These are phyloP conservation scores for Plodia interpunctella DNA, from an alignment of 1,140 invertebrate species.

Conservation along the genomic window DNA sequence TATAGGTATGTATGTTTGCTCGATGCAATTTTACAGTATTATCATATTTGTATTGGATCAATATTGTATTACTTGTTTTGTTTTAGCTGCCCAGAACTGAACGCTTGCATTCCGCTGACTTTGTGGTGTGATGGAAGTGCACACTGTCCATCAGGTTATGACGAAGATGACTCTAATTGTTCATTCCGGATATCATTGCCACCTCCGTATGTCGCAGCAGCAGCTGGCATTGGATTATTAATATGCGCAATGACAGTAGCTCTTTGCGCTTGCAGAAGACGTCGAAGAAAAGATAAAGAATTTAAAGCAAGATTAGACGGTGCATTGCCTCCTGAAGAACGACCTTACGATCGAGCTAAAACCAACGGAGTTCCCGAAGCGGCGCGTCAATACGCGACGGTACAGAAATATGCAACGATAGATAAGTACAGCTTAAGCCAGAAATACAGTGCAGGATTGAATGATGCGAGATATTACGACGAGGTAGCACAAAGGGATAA, in stretches of 20 bases:
- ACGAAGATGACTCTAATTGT: slow-evolving; percentile 87
- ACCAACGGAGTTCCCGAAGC: slow-evolving; percentile 74
- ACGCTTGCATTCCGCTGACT: slow-evolving; percentile 90
- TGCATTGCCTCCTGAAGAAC: slow-evolving; percentile 70
- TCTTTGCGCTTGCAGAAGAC: slow-evolving; percentile 68
- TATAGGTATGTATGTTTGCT: slow-evolving; percentile 79
- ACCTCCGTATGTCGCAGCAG: slow-evolving; percentile 80
- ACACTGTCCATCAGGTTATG: slow-evolving; percentile 91
- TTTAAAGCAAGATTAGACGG: slow-evolving; percentile 76
- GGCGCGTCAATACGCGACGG: slow-evolving; percentile 64
- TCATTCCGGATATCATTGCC: slow-evolving; percentile 83
- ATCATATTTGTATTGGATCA: slow-evolving; percentile 8
- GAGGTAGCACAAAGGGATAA: slow-evolving; percentile 71
- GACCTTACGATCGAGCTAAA: slow-evolving; percentile 79
- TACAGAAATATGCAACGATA: slow-evolving; percentile 75
- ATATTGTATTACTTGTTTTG: slow-evolving; percentile 26
- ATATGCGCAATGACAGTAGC: slow-evolving; percentile 81
- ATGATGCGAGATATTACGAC: slow-evolving; percentile 74
- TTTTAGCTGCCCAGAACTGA: slow-evolving; percentile 88
- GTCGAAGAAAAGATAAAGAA: slow-evolving; percentile 80
- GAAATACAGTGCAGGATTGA: slow-evolving; percentile 74
- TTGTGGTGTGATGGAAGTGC: slow-evolving; percentile 92
- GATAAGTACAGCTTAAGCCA: slow-evolving; percentile 76
- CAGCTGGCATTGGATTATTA: slow-evolving; percentile 79
- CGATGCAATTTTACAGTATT: slow-evolving; percentile 10